phyloP scores from a whole-genome alignment of 2,888 invertebrate species.

The Drosophila quinaria region DNA sequence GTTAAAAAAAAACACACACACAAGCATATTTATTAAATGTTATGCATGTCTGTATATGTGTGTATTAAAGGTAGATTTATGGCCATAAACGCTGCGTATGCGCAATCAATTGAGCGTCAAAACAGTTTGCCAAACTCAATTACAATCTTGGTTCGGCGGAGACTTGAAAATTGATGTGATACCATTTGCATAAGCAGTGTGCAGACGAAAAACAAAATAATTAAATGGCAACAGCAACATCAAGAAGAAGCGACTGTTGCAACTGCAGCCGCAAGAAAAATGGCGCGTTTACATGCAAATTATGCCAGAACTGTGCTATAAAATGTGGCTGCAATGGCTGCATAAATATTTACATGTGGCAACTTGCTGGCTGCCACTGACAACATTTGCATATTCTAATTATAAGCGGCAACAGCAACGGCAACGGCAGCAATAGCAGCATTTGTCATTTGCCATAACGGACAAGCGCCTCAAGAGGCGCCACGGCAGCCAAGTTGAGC shows the following conservation, averaged over 20 bases:
- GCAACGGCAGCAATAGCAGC: constrained; percentile 36
- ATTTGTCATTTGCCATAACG: constrained; percentile 80
- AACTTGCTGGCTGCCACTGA: constrained; percentile 66
- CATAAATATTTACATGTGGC: constrained; percentile 82
- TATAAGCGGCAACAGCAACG: constrained; percentile 64
- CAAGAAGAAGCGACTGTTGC: constrained; percentile 15
- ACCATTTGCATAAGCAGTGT: constrained; percentile 72
- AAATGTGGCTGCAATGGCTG: constrained; percentile 62
- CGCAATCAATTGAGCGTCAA: constrained; percentile 76
- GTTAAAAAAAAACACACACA: constrained; percentile 8
- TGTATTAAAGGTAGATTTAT: constrained; percentile 44
- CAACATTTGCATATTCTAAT: constrained; percentile 81
- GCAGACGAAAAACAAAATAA: constrained; percentile 69
- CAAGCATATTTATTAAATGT: neutral
- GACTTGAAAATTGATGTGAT: constrained; percentile 69
- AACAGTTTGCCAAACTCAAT: constrained; percentile 74
- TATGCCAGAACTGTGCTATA: constrained; percentile 75
- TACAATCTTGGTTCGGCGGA: constrained; percentile 54
- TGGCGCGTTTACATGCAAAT: constrained; percentile 83
- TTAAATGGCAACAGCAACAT: constrained; percentile 53
- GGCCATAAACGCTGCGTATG: constrained; percentile 64
- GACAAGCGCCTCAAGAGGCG: constrained; percentile 57
- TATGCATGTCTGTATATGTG: neutral
- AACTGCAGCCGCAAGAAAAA: constrained; percentile 70
- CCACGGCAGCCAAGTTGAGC: constrained; percentile 22